Percentiles rank a stretch among this genome's conserved stretches.
These are phyloP conservation scores for Branchipolynoe longqiensis DNA, from an alignment of 2,888 invertebrate genomes.

Conservation along the genomic window DNA sequence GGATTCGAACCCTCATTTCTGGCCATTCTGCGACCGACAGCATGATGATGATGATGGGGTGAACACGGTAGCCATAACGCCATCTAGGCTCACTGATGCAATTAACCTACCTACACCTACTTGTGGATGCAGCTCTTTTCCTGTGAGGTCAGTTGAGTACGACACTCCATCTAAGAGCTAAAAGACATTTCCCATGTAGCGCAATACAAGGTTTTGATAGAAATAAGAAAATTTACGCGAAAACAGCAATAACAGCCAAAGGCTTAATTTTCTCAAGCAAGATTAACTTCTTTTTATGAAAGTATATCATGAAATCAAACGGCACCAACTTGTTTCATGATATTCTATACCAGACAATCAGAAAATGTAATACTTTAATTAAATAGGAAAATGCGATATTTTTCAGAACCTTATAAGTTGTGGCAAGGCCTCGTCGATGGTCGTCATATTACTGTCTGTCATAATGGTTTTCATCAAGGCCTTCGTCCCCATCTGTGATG, in stretches of 20 bases:
- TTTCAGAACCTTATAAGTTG: conserved; percentile 71
- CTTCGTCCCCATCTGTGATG: conserved; percentile 60
- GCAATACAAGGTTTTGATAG: neutral
- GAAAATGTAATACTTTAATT: too few relatives aligned
- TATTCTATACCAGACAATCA: too few relatives aligned
- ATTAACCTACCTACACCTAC: too few relatives aligned
- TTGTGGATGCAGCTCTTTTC: too few relatives aligned
- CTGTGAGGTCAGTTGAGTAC: neutral
- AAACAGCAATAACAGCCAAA: too few relatives aligned
- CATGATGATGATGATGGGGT: too few relatives aligned
- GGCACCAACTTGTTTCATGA: too few relatives aligned
- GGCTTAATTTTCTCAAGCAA: too few relatives aligned
- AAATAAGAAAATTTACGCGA: neutral
- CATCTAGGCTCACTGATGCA: too few relatives aligned
- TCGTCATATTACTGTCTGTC: conserved; percentile 69
- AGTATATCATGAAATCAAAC: neutral
- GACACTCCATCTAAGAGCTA: neutral
- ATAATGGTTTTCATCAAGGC: conserved; percentile 62
- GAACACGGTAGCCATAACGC: too few relatives aligned
- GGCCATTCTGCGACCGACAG: too few relatives aligned
- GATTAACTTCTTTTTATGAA: neutral
- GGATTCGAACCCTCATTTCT: too few relatives aligned
- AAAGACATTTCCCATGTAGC: neutral
- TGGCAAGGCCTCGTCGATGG: conserved; percentile 67
- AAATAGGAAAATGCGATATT: neutral